Evolutionary conservation across 2,797 vertebrate genomes (phyloP).

Genomic region (Danio albolineatus): DNA sequence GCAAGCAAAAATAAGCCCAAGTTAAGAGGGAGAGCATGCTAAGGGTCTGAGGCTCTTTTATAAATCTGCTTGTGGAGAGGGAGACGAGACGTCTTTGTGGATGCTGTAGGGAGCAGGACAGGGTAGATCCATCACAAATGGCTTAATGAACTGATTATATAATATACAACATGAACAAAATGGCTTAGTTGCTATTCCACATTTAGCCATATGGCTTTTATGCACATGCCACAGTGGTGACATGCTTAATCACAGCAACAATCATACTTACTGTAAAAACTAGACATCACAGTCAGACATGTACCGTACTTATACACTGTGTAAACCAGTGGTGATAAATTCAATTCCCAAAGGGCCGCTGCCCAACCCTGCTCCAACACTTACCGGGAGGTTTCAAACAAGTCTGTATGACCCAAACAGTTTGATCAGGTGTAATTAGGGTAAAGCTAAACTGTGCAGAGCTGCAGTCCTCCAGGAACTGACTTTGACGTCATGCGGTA

Average conservation of each 20-base stretch:
- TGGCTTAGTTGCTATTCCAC: neutral
- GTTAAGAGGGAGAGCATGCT: constrained; percentile 40
- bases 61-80: constrained; percentile 63
- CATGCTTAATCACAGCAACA: neutral
- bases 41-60: constrained; percentile 55
- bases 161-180: neutral
- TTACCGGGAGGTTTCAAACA: too few species aligned
- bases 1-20: constrained; percentile 62
- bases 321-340: neutral
- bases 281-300: too few species aligned
- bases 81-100: constrained; percentile 12
- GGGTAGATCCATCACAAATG: neutral
- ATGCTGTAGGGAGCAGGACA: neutral
- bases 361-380: too few species aligned
- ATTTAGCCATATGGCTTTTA: neutral
- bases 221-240: neutral
- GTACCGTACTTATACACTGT: neutral
- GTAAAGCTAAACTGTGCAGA: too few species aligned
- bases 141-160: neutral
- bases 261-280: neutral
- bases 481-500: too few species aligned
- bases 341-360: too few species aligned
- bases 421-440: too few species aligned
- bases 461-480: too few species aligned
- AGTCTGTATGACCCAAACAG: too few species aligned